Evolutionary conservation across 2,888 invertebrate species (phyloP), one percentile per base, ranked within the genome.

Genomic region (Hedya salicella): DNA sequence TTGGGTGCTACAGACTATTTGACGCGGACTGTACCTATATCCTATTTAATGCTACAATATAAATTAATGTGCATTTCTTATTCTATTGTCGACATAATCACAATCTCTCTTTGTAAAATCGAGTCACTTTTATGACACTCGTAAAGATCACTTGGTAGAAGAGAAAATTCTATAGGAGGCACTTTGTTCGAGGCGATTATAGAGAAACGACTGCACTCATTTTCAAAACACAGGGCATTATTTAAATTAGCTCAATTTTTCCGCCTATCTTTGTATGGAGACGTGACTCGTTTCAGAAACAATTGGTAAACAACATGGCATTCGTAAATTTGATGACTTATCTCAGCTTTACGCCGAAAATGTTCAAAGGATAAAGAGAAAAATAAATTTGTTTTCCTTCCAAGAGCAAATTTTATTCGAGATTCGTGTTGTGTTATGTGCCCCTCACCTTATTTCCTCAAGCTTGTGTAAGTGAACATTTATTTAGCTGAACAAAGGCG

Each of bases 311-410:
- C 82, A 82, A 81, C 80, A 77, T 79, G 75, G 79, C 81, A 71
- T 76, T 78, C 81, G 78, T 75, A 84, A 85, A 86, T 86, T 85
- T 84, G 82, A 84, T 82, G 81, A 83, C 82, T 83, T 85, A 85
- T 83, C 82, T 80, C 75, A 75, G 78, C 74, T 78, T 80, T 77
- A 79, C 76, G 75, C 76, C 67, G 70, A 75, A 78, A 78, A 76
- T 77, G 77, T 77, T 80, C 76, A 75, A 78, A 78, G 75, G 75
- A 78, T 78, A 74, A 72, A 77, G 77, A 78, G 77, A 75, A 78
- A 77, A 76, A 60, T 60, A 67, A 70, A 73, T 79, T 76, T 70
- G 62, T 71, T 77, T 73, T 68, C 71, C 75, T 76, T 73, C 60
- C 62, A 65, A 72, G 73, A 73, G 73, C 48, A 60, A 53, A 32